A percentile compares a stretch with the other conserved stretches of the same genome.
Conservation (phyloP, 2,888 invertebrate species). For the Blastobasis adustella region DNA sequence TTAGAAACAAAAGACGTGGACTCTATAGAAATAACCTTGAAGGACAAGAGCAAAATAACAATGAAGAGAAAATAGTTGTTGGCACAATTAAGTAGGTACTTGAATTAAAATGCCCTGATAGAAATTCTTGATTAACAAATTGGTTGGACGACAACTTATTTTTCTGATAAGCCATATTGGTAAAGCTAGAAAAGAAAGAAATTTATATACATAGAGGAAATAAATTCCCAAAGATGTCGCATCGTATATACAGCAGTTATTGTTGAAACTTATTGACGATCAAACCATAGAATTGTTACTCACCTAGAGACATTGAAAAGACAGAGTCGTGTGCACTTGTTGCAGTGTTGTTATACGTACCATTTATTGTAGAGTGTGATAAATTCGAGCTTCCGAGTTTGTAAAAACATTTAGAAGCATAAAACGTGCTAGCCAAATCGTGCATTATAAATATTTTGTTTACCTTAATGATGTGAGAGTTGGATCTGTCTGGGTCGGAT, state of each 20-base stretch:
- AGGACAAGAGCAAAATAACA: too few relatives aligned
- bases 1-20: too few relatives aligned
- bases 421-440: constrained; percentile 32
- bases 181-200: constrained; percentile 26
- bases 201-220: constrained; percentile 31
- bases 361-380: constrained; percentile 10
- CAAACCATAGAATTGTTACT: constrained; percentile 7
- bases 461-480: constrained; percentile 55
- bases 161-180: too few relatives aligned
- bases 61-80: too few relatives aligned
- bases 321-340: constrained; percentile 4
- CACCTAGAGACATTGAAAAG: constrained; percentile 1
- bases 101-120: too few relatives aligned
- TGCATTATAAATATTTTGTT: constrained; percentile 29
- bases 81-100: too few relatives aligned
- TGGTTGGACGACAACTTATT: too few relatives aligned
- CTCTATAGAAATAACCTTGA: too few relatives aligned
- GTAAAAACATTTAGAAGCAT: constrained; percentile 21
- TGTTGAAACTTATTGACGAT: constrained; percentile 24
- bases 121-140: too few relatives aligned
- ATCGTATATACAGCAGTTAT: constrained; percentile 58
- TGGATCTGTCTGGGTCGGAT: constrained; percentile 14
- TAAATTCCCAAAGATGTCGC: constrained; percentile 28
- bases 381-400: too few relatives aligned
- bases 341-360: constrained; percentile 39